Conservation (phyloP, 2,797 vertebrate species). For the Bradypodion pumilum region DNA sequence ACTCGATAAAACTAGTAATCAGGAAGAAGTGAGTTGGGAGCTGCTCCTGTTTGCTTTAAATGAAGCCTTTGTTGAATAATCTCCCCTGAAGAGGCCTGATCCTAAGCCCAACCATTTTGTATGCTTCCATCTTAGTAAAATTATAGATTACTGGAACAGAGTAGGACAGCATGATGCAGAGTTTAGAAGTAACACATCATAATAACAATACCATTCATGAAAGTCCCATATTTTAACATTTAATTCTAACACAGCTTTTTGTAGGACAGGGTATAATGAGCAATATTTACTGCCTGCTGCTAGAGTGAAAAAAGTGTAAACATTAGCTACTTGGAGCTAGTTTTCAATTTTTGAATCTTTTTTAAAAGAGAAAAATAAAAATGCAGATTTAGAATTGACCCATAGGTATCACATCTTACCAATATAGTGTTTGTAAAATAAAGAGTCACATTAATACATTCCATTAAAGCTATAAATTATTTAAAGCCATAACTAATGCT, state of each 20-base stretch:
- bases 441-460: neutral
- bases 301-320: too few species aligned
- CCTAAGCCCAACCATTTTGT: neutral
- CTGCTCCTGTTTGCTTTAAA: neutral
- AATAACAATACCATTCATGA: neutral
- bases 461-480: too few species aligned
- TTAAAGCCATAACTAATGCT: neutral
- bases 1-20: neutral
- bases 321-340: too few species aligned
- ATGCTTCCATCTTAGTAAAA: neutral
- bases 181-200: neutral
- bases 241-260: too few species aligned
- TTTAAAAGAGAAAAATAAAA: too few species aligned
- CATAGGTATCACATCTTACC: too few species aligned
- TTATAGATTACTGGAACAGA: neutral
- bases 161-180: neutral
- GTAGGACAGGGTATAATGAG: too few species aligned
- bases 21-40: neutral
- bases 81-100: neutral
- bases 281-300: too few species aligned
- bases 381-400: too few species aligned
- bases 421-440: neutral
- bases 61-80: neutral
- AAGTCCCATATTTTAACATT: too few species aligned
- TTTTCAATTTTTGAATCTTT: too few species aligned